Evolutionary conservation across 2,113 vertebrate species (phyloP), one percentile per base, ranked within the genome.

Genomic region (Spermophilus dauricus): DNA sequence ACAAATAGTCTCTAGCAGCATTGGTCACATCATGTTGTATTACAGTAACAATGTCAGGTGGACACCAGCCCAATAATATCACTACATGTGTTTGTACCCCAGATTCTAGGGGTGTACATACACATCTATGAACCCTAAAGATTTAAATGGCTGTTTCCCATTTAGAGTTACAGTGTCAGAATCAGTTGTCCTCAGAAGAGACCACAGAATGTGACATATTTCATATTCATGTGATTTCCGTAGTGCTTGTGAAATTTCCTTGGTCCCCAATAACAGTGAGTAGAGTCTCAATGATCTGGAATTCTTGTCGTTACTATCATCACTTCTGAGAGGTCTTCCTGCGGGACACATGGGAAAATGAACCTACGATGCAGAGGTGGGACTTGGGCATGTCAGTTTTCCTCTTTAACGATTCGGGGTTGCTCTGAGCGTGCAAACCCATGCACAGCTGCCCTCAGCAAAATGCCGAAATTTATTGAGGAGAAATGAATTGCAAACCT

Each of bases 401-500:
- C n/a, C n/a, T n/a, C n/a, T n/a, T n/a, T 97, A 97, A 95, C 96
- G 48, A 48, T 48, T 45, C 94, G 78, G 22, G 93, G 93, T 91
- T 95, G 93, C 88, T 98, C 96, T 86, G 96, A 97, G 97, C 96
- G 96, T 98, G 97, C 95, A 97, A 97, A 98, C 97, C 98, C 95
- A 81, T 97, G 97, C 97, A 94, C 98, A 98, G 98, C 98, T 99
- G 98, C 96, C 98, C 98, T 98, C 98, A 98, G 97, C 97, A 98
- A 98, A 98, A 95, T 83, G 98, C 97, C 98, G 98, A 99, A 98
- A 99, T 99, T 99, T 99, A 99, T 99, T 99, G 99, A 98, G 98
- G 97, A 98, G 99, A 98, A 98, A 98, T 96, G 98, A 99, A 99
- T 99, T 99, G 99, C 99, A 99, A 99, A 99, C 98, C 98, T 99